Evolutionary conservation across 2,797 vertebrate species (phyloP).

Genomic region (Pipistrellus pygmaeus): DNA sequence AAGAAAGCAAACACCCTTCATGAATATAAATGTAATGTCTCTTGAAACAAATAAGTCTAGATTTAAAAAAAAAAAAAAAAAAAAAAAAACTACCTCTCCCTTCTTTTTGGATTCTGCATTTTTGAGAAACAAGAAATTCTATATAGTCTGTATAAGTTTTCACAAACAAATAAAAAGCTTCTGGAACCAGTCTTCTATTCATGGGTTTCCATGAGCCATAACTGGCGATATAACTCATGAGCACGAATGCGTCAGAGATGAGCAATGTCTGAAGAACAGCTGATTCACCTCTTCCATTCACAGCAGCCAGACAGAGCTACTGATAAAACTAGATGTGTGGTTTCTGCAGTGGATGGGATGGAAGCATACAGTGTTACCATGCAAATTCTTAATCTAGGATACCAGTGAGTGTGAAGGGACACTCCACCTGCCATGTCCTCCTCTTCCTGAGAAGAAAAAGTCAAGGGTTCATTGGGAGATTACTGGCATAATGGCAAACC

Average conservation of each 20-base stretch:
- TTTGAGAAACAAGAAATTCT: constrained; percentile 61
- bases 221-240: background rate
- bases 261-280: background rate
- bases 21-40: constrained; percentile 81
- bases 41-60: constrained; percentile 70
- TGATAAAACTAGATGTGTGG: background rate
- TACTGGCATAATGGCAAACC: background rate
- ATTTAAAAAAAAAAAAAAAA: too few relatives aligned
- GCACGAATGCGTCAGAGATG: constrained; percentile 30
- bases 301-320: background rate
- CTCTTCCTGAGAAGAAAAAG: background rate
- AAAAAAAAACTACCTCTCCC: background rate
- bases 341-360: constrained; percentile 40
- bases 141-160: constrained; percentile 49
- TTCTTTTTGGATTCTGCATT: constrained; percentile 55
- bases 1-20: constrained; percentile 80
- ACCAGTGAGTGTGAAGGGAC: too few relatives aligned
- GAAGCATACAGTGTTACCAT: background rate
- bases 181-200: background rate
- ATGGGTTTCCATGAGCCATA: constrained; percentile 28
- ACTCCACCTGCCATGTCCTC: background rate
- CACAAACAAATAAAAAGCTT: constrained; percentile 54
- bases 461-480: background rate
- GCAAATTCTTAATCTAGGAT: constrained; percentile 28
- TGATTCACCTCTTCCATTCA: constrained; percentile 30